A percentile compares a stretch with the other conserved stretches of the same genome.
Conservation (phyloP, 2,113 vertebrate species). For the Lepidothrix coronata region DNA sequence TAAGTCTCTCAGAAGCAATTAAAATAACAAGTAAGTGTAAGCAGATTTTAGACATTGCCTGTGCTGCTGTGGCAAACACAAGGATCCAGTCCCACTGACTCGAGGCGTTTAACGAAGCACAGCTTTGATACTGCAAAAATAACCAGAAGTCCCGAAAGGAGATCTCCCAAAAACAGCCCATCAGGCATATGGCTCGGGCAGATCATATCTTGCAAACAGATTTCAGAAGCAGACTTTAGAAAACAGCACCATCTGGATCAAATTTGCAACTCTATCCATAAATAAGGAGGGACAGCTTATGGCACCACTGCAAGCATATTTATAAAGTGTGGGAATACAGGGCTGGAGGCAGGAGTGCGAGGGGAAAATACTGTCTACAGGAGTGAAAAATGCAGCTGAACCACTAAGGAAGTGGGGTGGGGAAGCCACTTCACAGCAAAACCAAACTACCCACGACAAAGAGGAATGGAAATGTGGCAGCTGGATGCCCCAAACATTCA, state of each 20-base stretch:
- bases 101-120: not conserved
- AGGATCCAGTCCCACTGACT: not conserved
- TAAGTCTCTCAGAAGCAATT: not conserved
- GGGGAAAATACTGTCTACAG: not conserved
- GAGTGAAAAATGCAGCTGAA: not conserved
- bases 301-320: constrained; percentile 29
- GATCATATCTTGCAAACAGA: constrained; percentile 75
- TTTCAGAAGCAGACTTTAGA: constrained; percentile 73
- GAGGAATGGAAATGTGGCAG: not conserved
- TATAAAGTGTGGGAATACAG: not conserved
- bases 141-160: constrained; percentile 39
- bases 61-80: not conserved
- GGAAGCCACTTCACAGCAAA: not conserved
- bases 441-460: not conserved
- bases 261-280: constrained; percentile 67
- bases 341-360: not conserved
- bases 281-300: constrained; percentile 43
- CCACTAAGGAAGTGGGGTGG: not conserved
- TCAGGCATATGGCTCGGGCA: constrained; percentile 71
- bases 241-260: constrained; percentile 83
- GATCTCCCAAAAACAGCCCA: constrained; percentile 36
- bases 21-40: not conserved
- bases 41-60: not conserved
- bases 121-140: not conserved
- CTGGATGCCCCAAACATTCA: not conserved